Percentiles rank a stretch among this genome's conserved stretches.
Evolutionary conservation across 2,113 vertebrate genomes (phyloP).

Genomic region (Ahaetulla prasina): DNA sequence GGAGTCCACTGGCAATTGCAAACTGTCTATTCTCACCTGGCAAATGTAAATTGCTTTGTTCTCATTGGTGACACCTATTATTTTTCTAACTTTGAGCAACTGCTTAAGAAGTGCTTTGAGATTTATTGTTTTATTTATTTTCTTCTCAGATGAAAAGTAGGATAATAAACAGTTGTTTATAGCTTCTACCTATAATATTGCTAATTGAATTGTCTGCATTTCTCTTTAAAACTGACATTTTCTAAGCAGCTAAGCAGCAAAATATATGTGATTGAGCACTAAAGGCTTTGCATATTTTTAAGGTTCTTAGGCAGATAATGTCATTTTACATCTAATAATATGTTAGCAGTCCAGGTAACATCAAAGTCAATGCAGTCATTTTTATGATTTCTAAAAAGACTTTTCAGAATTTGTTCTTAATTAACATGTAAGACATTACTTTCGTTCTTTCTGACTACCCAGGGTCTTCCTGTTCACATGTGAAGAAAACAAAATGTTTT

Average conservation of each 20-base stretch:
- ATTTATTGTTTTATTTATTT: slow-evolving; percentile 1
- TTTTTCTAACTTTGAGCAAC: not conserved
- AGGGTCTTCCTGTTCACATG: not conserved
- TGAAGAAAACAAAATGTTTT: not conserved
- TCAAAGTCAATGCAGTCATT: not conserved
- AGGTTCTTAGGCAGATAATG: not conserved
- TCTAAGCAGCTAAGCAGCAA: not conserved
- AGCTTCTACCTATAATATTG: not conserved
- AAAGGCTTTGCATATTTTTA: not conserved
- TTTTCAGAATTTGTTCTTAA: not conserved
- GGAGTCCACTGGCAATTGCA: not conserved
- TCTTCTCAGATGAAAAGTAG: not conserved
- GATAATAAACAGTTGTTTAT: not conserved
- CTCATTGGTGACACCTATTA: not conserved
- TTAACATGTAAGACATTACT: not conserved
- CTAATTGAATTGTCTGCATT: not conserved
- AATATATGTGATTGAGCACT: not conserved
- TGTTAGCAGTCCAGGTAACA: not conserved
- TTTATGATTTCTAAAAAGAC: not conserved
- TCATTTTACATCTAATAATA: not conserved
- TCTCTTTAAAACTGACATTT: not conserved
- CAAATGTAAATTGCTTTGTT: not conserved
- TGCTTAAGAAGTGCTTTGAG: not conserved
- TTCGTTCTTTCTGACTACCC: not conserved
- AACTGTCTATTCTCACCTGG: not conserved